Evolutionary conservation across 2,113 vertebrate genomes (phyloP).

Genomic region (Catharus minimus): DNA sequence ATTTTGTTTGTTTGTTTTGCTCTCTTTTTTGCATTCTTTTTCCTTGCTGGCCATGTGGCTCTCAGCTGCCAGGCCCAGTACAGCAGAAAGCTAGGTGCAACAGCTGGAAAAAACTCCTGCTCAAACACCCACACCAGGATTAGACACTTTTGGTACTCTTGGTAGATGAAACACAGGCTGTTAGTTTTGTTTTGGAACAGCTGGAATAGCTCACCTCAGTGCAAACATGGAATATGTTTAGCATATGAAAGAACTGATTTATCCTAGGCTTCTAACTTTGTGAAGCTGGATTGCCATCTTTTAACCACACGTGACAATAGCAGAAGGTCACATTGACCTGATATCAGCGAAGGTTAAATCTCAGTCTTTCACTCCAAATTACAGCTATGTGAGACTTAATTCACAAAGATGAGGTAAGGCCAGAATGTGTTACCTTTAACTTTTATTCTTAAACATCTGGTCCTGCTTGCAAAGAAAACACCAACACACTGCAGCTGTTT

Average conservation of each 20-base stretch:
- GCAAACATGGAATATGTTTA: neutral
- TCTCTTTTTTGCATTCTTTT: neutral
- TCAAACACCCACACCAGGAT: neutral
- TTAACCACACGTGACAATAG: neutral
- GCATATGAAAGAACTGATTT: neutral
- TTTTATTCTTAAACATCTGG: neutral
- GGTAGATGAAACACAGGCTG: neutral
- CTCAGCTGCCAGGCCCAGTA: neutral
- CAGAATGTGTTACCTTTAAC: neutral
- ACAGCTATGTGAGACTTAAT: neutral
- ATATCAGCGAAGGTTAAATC: neutral
- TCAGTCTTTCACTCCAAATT: neutral
- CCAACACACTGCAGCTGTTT: neutral
- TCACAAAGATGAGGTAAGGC: neutral
- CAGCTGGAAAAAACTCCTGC: neutral
- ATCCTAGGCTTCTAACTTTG: neutral
- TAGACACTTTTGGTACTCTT: neutral
- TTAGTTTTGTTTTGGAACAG: neutral
- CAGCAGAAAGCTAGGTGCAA: neutral
- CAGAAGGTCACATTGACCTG: neutral
- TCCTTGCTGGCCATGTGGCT: neutral
- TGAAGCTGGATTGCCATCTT: neutral
- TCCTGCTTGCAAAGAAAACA: neutral
- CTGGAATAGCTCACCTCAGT: neutral
- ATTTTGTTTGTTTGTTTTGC: neutral